Percentiles rank a stretch among this genome's conserved stretches.
Conservation (phyloP, 2,797 vertebrate genomes). For the Chromobotia macracanthus region DNA sequence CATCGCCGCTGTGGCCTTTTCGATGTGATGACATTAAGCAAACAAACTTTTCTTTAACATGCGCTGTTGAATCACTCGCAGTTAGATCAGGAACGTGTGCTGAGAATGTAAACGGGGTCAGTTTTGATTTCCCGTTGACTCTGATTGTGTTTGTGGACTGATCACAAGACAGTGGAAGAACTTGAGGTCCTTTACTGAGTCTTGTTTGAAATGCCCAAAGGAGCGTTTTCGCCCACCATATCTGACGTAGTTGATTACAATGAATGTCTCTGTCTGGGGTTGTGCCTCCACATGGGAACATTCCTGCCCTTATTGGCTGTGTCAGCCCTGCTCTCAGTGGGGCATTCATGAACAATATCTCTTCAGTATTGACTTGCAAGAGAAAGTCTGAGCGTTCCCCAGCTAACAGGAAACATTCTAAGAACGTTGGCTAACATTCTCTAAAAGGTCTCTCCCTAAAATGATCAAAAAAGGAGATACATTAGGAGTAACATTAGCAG, state of each 20-base stretch:
- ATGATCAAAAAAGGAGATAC: no score
- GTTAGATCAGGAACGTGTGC: background rate
- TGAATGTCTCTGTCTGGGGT: conserved; percentile 44
- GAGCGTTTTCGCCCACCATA: conserved; percentile 40
- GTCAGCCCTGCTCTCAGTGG: conserved; percentile 37
- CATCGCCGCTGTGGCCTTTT: background rate
- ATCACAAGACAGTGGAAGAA: conserved; percentile 42
- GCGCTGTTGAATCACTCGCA: background rate
- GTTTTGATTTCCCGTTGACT: background rate
- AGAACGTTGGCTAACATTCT: no score
- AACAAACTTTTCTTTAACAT: background rate
- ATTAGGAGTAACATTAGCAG: no score
- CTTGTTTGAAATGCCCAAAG: conserved; percentile 14
- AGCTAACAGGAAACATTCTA: no score
- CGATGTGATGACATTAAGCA: background rate
- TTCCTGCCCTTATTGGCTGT: conserved; percentile 54
- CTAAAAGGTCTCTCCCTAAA: no score
- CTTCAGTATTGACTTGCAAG: conserved; percentile 33
- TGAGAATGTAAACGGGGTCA: background rate
- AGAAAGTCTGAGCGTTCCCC: background rate
- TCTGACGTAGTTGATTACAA: conserved; percentile 55
- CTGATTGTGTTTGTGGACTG: conserved; percentile 1
- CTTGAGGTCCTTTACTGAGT: conserved; percentile 14
- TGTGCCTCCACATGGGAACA: conserved; percentile 49
- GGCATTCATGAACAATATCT: conserved; percentile 36